Percentiles rank a stretch among this genome's conserved stretches.
Evolutionary conservation across 2,797 vertebrate genomes (phyloP).

Genomic region (Clarias pachynema): DNA sequence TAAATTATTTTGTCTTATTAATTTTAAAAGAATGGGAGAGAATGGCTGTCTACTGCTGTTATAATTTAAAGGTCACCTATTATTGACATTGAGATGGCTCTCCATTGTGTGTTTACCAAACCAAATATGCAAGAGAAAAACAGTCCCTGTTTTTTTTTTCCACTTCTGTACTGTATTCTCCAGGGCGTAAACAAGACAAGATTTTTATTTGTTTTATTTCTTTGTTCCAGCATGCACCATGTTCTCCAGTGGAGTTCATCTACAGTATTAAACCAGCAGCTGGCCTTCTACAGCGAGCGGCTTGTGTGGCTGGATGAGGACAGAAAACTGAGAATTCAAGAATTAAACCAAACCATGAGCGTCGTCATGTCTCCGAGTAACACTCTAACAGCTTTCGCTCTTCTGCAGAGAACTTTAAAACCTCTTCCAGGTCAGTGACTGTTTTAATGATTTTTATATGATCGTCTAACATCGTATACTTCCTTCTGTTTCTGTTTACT

Average conservation of each 20-base stretch:
- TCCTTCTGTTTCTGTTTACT: background rate
- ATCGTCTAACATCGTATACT: background rate
- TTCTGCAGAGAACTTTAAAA: conserved; percentile 72
- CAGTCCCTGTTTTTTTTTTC: background rate
- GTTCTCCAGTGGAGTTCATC: conserved; percentile 73
- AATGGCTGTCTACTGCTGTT: background rate
- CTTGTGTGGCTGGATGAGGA: conserved; percentile 76
- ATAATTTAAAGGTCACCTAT: background rate
- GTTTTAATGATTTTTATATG: background rate
- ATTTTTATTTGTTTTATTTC: background rate
- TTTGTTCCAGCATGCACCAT: conserved; percentile 47
- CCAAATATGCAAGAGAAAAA: no score
- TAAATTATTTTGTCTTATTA: background rate
- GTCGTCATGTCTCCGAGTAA: conserved; percentile 69
- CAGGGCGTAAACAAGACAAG: no score
- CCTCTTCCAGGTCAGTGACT: conserved; percentile 72
- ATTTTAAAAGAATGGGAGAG: background rate
- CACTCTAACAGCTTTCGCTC: conserved; percentile 68
- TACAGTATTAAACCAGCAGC: conserved; percentile 64
- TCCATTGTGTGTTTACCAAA: no score
- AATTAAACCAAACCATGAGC: conserved; percentile 69
- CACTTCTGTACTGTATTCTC: no score
- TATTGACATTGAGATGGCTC: no score
- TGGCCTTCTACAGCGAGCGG: conserved; percentile 73
- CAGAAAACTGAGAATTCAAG: conserved; percentile 71